Conservation (phyloP, 1,140 invertebrate species). For the Sycophila sp. region DNA sequence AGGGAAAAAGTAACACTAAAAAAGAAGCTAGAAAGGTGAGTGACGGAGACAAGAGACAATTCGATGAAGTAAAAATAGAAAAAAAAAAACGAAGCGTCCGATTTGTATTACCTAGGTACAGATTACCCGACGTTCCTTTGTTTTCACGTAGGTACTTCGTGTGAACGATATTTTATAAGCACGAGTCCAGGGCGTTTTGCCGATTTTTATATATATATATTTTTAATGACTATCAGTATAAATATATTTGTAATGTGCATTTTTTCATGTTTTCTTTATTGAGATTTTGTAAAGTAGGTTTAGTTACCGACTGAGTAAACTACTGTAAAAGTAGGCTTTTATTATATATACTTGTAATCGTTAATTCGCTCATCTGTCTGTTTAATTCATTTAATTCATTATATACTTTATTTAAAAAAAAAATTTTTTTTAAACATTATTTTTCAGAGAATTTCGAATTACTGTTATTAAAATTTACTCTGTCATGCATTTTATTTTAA, state of each 20-base stretch:
- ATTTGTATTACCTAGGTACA: conserved; percentile 20
- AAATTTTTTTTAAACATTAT: conserved; percentile 6
- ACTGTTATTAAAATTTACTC: background rate
- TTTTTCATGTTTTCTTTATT: conserved; percentile 31
- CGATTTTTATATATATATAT: conserved; percentile 24
- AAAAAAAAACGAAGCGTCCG: conserved; percentile 29
- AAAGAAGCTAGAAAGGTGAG: background rate
- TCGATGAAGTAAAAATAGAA: background rate
- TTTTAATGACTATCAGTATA: conserved; percentile 23
- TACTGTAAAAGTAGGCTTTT: conserved; percentile 17
- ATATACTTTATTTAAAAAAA: conserved; percentile 13
- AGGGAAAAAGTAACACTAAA: background rate
- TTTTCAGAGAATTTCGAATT: background rate
- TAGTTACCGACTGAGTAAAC: conserved; percentile 37
- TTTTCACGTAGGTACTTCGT: conserved; percentile 16
- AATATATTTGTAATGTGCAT: conserved; percentile 26
- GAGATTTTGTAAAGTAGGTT: background rate
- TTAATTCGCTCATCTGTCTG: background rate
- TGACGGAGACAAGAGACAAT: background rate
- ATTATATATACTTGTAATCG: conserved; percentile 6
- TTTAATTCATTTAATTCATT: conserved; percentile 1
- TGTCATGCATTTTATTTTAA: background rate
- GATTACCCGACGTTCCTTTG: conserved; percentile 19
- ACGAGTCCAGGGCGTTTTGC: conserved; percentile 24
- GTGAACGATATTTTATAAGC: conserved; percentile 27